Conservation (phyloP, 2,888 invertebrate genomes). For the Rhingia campestris region DNA sequence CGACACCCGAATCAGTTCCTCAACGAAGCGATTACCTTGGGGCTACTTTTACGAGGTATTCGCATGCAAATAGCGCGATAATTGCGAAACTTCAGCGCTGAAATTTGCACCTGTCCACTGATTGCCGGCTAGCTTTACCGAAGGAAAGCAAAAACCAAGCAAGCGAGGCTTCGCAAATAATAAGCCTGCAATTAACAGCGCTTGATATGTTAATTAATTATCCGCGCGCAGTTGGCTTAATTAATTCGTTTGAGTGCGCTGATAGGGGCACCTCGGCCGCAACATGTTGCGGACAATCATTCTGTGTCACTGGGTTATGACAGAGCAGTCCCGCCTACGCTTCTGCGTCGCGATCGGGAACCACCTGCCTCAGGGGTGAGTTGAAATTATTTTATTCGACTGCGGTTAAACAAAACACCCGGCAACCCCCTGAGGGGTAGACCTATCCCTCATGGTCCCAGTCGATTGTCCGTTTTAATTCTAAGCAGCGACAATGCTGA, state of each 20-base stretch:
- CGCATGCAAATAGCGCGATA: slow-evolving; percentile 70
- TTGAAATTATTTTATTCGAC: slow-evolving; percentile 36
- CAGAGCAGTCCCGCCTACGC: slow-evolving; percentile 45
- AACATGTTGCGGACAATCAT: slow-evolving; percentile 48
- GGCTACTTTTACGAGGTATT: slow-evolving; percentile 52
- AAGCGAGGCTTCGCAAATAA: slow-evolving; percentile 64
- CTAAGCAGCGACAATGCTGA: slow-evolving; percentile 46
- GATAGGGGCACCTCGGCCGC: slow-evolving; percentile 24
- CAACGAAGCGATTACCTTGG: slow-evolving; percentile 28
- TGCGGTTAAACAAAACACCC: neutral
- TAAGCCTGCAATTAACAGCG: slow-evolving; percentile 67
- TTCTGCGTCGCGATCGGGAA: neutral
- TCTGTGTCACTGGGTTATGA: slow-evolving; percentile 71
- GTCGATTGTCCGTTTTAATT: slow-evolving; percentile 46
- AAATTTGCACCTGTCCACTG: slow-evolving; percentile 74
- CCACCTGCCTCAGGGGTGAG: slow-evolving; percentile 44
- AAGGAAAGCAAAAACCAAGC: slow-evolving; percentile 9
- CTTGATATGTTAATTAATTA: slow-evolving; percentile 73
- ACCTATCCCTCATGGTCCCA: neutral
- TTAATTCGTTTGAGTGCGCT: slow-evolving; percentile 53
- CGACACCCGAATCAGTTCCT: neutral
- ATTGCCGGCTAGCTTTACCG: slow-evolving; percentile 47
- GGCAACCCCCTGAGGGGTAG: slow-evolving; percentile 3
- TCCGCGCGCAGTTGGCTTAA: slow-evolving; percentile 67
- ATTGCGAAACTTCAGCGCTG: slow-evolving; percentile 71